Conservation (phyloP, 1,140 invertebrate species). For the Gerris buenoi region DNA sequence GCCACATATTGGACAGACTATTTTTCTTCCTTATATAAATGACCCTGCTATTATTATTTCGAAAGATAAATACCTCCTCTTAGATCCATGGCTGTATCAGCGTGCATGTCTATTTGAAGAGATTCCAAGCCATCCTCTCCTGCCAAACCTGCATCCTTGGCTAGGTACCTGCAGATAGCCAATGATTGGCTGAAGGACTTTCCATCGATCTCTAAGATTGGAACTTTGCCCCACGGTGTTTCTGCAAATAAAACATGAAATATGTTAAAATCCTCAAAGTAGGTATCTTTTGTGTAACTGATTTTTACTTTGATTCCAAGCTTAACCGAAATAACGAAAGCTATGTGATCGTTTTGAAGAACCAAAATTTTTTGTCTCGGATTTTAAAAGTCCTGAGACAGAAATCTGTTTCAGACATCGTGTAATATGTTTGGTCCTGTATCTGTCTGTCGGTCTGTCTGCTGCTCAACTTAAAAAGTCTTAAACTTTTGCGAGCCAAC, state of each 20-base stretch:
- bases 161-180: not conserved
- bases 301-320: not conserved
- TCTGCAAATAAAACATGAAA: not conserved
- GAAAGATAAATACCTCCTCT: not conserved
- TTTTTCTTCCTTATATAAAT: not conserved
- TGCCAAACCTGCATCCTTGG: not conserved
- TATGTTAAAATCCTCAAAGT: not conserved
- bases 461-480: no score
- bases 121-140: constrained; percentile 3
- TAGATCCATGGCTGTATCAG: not conserved
- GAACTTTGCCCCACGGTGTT: constrained; percentile 2
- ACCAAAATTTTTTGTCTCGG: not conserved
- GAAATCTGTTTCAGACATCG: no score
- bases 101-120: not conserved
- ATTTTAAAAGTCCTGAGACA: no score
- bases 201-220: not conserved
- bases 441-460: no score
- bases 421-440: no score
- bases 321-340: not conserved
- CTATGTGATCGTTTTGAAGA: not conserved
- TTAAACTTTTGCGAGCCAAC: no score
- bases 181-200: not conserved
- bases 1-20: not conserved
- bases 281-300: not conserved
- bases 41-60: not conserved